Evolutionary conservation across 2,888 invertebrate genomes (phyloP), one percentile per base, ranked within the genome.

Genomic region (Drosophila nr. medialis): DNA sequence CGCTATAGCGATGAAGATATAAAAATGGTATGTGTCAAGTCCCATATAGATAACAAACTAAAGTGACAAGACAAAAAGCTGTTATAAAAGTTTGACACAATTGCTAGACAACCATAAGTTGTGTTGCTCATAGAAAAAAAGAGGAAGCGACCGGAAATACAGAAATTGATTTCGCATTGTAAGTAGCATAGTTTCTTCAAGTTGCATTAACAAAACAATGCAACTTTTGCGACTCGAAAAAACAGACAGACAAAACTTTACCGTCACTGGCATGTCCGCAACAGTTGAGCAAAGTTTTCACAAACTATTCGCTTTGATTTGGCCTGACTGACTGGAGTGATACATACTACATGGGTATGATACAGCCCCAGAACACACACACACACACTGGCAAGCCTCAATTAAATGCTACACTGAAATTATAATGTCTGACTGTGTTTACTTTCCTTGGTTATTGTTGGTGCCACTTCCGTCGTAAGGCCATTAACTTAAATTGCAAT

Each of bases 141-240:
- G n/a, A 10, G 54, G 50, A 55, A 67, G 73, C 73, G 61, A 40
- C 55, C 67, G 87, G 85, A 87, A 89, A 71, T 68, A 72, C 66
- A 53, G 70, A 86, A 85, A 85, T 85, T 85, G 85, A 85, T 84
- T 85, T 85, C 82, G 82, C 80, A 73, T 81, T 87, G 87, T 86
- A 75, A 69, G 75, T 72, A 72, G 77, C 83, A 82, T 81, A 80
- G 81, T 81, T 74, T 72, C 77, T 70, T 68, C 70, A 75, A 89
- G 79, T 73, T 84, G 75, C 76, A 76, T 84, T 83, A 72, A 83
- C 75, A 18, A 38, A 38, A 38, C 38, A 65, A 32, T 32, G 32
- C 79, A 84, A 77, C 74, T 77, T 80, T 73, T 71, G 54, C 54
- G 59, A 61, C 79, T 70, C 36, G 45, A 66, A 64, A 65, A 55